Evolutionary conservation across 2,113 vertebrate genomes (phyloP).

Genomic region (Zootoca vivipara): DNA sequence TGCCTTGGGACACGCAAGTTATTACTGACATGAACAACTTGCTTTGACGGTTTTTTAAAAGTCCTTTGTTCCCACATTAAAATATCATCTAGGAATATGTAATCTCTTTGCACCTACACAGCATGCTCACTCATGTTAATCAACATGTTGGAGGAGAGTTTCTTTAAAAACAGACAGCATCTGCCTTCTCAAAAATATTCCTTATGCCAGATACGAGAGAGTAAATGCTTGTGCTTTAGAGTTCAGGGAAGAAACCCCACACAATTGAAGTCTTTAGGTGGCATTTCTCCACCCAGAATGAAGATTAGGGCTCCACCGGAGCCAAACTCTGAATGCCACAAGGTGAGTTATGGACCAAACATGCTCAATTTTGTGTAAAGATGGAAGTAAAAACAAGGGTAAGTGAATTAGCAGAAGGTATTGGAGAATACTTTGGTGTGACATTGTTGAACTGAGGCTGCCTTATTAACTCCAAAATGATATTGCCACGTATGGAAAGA

Average conservation of each 20-base stretch:
- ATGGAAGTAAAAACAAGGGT: background rate
- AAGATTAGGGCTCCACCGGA: background rate
- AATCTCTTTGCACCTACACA: background rate
- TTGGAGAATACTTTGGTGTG: background rate
- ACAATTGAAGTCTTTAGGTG: background rate
- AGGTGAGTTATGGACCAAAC: background rate
- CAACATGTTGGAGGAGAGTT: background rate
- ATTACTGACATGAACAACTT: background rate
- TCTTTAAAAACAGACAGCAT: background rate
- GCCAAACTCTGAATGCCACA: background rate
- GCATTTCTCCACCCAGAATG: background rate
- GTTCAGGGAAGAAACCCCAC: background rate
- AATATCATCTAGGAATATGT: background rate
- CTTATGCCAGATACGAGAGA: background rate
- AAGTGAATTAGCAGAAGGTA: background rate
- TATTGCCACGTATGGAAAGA: background rate
- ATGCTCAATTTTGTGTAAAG: rapidly evolving
- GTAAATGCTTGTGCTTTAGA: background rate
- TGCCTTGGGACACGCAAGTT: background rate
- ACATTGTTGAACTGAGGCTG: rapidly evolving
- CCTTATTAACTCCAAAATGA: slow-evolving; percentile 2
- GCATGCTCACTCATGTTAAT: background rate
- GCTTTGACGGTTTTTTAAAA: background rate
- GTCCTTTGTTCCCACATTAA: background rate
- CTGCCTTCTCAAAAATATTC: background rate